phyloP scores from a whole-genome alignment of 2,113 vertebrate species.

The Bostrychus sinensis region DNA sequence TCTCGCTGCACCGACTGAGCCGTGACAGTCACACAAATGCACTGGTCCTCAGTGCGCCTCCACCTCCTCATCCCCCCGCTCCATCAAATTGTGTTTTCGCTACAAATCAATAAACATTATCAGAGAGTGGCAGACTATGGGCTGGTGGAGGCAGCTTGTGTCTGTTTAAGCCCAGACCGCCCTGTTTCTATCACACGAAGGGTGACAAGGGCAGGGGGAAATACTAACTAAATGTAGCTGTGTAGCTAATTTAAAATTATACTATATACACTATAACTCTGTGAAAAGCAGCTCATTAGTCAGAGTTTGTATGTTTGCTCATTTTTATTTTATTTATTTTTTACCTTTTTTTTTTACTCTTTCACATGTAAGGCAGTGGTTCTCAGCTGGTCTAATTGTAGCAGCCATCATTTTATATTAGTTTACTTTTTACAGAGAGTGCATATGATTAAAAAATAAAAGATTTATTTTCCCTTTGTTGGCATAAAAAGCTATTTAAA shows the following conservation, averaged over 20 bases:
- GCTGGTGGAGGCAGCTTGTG: conserved; percentile 72
- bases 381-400: no score
- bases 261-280: not conserved
- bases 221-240: conserved; percentile 22
- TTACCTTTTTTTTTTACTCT: no score
- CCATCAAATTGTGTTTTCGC: conserved; percentile 79
- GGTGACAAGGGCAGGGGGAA: conserved; percentile 52
- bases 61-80: conserved; percentile 40
- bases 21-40: conserved; percentile 67
- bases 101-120: conserved; percentile 83
- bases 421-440: no score
- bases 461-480: no score
- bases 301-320: not conserved
- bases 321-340: no score
- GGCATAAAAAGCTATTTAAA: no score
- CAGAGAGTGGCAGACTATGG: conserved; percentile 80
- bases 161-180: conserved; percentile 71
- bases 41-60: conserved; percentile 4
- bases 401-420: no score
- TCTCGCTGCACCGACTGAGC: conserved; percentile 50
- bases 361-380: no score
- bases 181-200: conserved; percentile 67
- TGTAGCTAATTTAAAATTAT: not conserved
- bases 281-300: conserved; percentile 7
- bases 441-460: no score